Base-by-base conservation (phyloP, 2,113 vertebrate species). In the Zapornia atra region DNA sequence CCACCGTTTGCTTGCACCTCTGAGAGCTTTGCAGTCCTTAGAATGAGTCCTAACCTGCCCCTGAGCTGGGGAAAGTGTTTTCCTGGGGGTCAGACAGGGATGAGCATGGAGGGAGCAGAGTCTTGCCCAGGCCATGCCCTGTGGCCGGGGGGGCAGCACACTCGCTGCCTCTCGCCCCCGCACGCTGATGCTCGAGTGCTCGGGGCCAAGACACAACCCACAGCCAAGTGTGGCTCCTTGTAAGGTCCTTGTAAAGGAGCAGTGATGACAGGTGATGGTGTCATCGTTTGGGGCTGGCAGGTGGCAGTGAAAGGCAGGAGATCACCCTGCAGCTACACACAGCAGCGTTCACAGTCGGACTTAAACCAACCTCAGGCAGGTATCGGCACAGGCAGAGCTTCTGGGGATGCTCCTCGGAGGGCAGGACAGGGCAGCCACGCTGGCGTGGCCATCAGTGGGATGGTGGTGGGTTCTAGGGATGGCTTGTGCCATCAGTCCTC, bases 131-230 rank as follows among this genome's bases (percentile, higher is more conserved):
- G 1, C 28, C 34, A 66, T 60, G 57, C 28, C 73, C 26, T 1
- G 7, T 36, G n/a, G 29, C 0, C 0, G 50, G 44, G 63, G 63
- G 34, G 2, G 11, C 5, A 2, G 15, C 4, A 2, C 1, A 4
- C 38, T 66, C 4, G 1, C 61, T 29, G 18, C 61, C 1, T 29
- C 64, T 66, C 22, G 6, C 46, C 29, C 46, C 53, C 31, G 40
- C 11, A 5, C 2, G 1, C 20, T 11, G 9, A 3, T 16, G 10
- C 36, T 33, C 5, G 34, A 8, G 75, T 1, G 1, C 64, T 21
- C 0, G 9, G 26, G 17, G 3, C 28, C 0, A 1, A 64, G 64
- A 22, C 33, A 33, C 17, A 20, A 9, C 31, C 63, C 7, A 2
- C 4, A 33, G 82, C 76, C 61, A 18, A 42, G 42, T 1, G 2